Evolutionary conservation across 1,140 invertebrate species (phyloP).

Genomic region (Drosophila arizonae): DNA sequence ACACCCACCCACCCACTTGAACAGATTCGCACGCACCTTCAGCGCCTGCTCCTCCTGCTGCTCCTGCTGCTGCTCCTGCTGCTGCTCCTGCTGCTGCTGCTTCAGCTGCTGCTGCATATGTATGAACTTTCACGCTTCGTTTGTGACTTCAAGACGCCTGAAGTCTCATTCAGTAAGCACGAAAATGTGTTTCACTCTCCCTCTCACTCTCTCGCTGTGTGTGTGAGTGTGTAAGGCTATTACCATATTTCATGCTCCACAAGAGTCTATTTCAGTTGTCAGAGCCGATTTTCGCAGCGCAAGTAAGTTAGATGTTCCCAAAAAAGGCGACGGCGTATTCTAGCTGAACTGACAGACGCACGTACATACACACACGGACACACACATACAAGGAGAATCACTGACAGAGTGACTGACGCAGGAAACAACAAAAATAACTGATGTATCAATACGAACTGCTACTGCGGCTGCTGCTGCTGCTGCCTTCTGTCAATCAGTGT

Average conservation of each 20-base stretch:
- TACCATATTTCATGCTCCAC: conserved; percentile 77
- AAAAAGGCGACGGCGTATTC: conserved; percentile 16
- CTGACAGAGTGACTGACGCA: conserved; percentile 33
- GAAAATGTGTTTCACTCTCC: neutral
- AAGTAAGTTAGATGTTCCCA: conserved; percentile 60
- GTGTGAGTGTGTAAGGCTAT: conserved; percentile 35
- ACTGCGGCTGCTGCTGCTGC: neutral
- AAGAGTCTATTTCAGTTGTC: conserved; percentile 68
- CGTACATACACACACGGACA: too few species aligned
- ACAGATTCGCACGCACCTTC: conserved; percentile 31
- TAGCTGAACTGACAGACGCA: conserved; percentile 15
- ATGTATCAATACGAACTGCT: conserved; percentile 16
- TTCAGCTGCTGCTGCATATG: conserved; percentile 30
- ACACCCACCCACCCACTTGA: conserved; percentile 26
- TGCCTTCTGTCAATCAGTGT: conserved; percentile 40
- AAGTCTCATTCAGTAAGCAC: conserved; percentile 1
- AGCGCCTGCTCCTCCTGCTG: neutral
- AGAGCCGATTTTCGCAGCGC: conserved; percentile 48
- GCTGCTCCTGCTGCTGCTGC: neutral
- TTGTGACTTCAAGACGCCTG: conserved; percentile 28
- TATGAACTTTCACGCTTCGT: conserved; percentile 55
- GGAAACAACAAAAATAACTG: conserved; percentile 6
- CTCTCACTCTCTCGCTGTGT: too few species aligned
- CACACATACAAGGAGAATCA: neutral
- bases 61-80: neutral